A percentile compares a stretch with the other conserved stretches of the same genome.
Conservation (phyloP, 2,113 vertebrate genomes). For the Pipa parva region DNA sequence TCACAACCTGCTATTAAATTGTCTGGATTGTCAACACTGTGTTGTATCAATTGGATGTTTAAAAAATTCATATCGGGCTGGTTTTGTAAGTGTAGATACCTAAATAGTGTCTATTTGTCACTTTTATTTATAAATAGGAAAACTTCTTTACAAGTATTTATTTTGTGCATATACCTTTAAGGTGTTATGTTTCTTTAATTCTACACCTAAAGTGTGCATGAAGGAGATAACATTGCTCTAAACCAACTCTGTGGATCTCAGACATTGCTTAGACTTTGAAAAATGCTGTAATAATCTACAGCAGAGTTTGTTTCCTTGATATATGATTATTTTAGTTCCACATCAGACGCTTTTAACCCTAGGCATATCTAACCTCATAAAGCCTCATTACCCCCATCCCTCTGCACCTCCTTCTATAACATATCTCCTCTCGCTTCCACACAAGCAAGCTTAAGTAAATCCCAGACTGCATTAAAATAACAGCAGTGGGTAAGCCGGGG, state of each 20-base stretch:
- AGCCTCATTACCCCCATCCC: slow-evolving; percentile 16
- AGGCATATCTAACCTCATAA: slow-evolving; percentile 34
- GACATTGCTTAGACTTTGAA: slow-evolving; percentile 3
- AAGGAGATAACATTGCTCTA: background rate
- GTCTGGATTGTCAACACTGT: no score
- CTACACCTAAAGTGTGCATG: background rate
- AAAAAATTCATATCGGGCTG: no score
- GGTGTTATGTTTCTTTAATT: no score
- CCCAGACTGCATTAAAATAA: background rate
- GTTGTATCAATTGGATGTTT: no score
- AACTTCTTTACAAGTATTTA: no score
- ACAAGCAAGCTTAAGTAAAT: slow-evolving; percentile 29
- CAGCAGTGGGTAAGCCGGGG: slow-evolving; percentile 42
- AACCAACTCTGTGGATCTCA: background rate
- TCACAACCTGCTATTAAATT: no score
- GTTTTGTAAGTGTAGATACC: no score
- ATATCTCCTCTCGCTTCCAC: slow-evolving; percentile 6
- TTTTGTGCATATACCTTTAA: no score
- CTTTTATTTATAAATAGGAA: no score
- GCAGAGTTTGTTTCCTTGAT: background rate
- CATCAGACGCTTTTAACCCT: slow-evolving; percentile 20
- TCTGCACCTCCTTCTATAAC: slow-evolving; percentile 6
- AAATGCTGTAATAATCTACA: slow-evolving; percentile 5
- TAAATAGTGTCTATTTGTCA: no score
- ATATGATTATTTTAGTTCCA: slow-evolving; percentile 19